These are phyloP conservation scores for Epinotia demarniana DNA, from an alignment of 2,888 invertebrate genomes.

Conservation along the genomic window DNA sequence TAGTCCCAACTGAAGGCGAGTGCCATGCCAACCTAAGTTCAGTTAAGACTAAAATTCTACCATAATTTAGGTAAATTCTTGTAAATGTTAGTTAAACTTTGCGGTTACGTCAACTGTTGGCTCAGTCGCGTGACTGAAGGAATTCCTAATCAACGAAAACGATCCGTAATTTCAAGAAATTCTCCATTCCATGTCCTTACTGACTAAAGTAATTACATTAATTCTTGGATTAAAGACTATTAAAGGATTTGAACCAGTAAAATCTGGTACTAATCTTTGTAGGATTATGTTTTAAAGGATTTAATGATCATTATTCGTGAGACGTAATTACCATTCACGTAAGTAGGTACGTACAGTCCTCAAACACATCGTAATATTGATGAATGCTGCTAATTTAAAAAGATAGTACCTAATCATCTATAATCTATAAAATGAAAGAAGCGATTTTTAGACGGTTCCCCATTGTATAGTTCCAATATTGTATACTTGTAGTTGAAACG, in stretches of 20 bases:
- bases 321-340: too few species aligned
- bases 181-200: constrained; percentile 3
- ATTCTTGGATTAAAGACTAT: neutral
- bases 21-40: neutral
- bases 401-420: too few species aligned
- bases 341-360: too few species aligned
- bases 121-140: neutral
- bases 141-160: constrained; percentile 11
- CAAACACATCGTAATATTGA: too few species aligned
- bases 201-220: constrained; percentile 3
- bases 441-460: too few species aligned
- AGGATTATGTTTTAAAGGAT: neutral
- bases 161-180: constrained; percentile 4
- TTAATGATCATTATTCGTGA: neutral
- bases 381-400: too few species aligned
- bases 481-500: too few species aligned
- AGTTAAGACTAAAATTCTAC: neutral
- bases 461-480: too few species aligned
- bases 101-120: neutral
- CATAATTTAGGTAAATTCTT: neutral
- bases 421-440: too few species aligned
- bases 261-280: neutral
- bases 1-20: neutral
- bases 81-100: neutral
- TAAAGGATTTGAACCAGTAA: neutral